Base-by-base conservation (phyloP, 2,113 vertebrate species). In the Egretta garzetta region DNA sequence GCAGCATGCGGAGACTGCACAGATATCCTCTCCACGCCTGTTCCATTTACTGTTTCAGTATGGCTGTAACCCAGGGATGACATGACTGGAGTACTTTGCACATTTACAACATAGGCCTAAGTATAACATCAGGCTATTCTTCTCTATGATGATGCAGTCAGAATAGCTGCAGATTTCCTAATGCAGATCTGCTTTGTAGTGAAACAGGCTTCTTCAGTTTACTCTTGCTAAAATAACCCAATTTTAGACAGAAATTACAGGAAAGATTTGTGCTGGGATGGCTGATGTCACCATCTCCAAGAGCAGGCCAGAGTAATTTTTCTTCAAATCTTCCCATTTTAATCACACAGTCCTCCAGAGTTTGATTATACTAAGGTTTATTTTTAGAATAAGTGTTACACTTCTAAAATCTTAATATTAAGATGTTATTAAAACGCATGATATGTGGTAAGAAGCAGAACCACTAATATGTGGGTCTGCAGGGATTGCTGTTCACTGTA, bases 11-110 rank as follows among this genome's bases (percentile, higher is more conserved):
- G 68, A 43, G 68, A 2, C 39, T 66, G 68, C 59, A 8, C 22
- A 66, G n/a, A 10, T 11, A 7, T 0, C n/a, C n/a, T 67, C 43
- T 39, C 56, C 5, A 1, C 3, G 1, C 53, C 49, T 60, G 41
- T 21, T 26, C 14, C 72, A 3, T 28, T 27, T 15, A 13, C 32
- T 85, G 59, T 3, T 35, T 66, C 47, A 33, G 18, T 33, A 3
- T 3, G 10, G 45, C 60, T 47, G 26, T 58, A 23, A 17, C n/a
- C n/a, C 62, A n/a, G 74, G 56, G 60, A 58, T 62, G 41, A 1
- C 13, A 12, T 6, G 33, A 19, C 35, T 20, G 1, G 5, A 59
- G n/a, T 18, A 1, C 89, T 33, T 30, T 2, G 50, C 5, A 0
- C 2, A 1, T 76, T 60, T 43, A 21, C 76, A 52, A 5, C 50